Evolutionary conservation across 2,797 vertebrate genomes (phyloP), one percentile per base, ranked within the genome.

Genomic region (Luscinia luscinia): DNA sequence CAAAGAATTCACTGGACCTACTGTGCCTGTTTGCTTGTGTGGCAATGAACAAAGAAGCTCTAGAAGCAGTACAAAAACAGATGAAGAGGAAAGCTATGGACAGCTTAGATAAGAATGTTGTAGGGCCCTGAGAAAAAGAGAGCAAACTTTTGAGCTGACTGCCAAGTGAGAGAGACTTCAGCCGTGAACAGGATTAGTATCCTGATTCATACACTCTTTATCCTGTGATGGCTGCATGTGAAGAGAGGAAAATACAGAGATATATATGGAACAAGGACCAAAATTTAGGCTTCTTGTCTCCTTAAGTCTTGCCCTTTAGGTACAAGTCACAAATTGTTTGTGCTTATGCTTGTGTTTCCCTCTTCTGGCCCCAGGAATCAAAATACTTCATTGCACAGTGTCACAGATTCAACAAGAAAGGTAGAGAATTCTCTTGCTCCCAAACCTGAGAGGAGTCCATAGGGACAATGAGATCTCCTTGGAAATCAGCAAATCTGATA

Each of bases 1-100:
- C 95, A 96, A 96, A 94, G 96, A 96, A 96, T 94, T 96, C 96
- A 93, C 66, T 95, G 93, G 95, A 95, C 91, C 90, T 93, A 73
- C 90, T 94, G 55, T 82, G 91, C 93, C 93, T 96, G 83, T 94
- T 94, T 95, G 93, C 95, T 86, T 81, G 76, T 94, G 87, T 94
- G 87, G 43, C 87, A 95, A 95, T 0, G 95, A 96, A 96, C 96
- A 96, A 96, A 95, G 94, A 91, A 94, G 87, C 9, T 38, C 86
- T 86, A 94, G 94, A 88, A 95, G 94, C 95, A 86, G 77, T 93
- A 94, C 87, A 94, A 96, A 95, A 96, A 93, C 93, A 96, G 93
- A 96, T 90, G 90, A 93, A 90, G 91, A 86, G 83, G 66, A 84
- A 91, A 93, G 85, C 93, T 94, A 88, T 5, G 32, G 89, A 45